Evolutionary conservation across 2,113 vertebrate genomes (phyloP), one percentile per base, ranked within the genome.

Genomic region (Oxyruncus cristatus): DNA sequence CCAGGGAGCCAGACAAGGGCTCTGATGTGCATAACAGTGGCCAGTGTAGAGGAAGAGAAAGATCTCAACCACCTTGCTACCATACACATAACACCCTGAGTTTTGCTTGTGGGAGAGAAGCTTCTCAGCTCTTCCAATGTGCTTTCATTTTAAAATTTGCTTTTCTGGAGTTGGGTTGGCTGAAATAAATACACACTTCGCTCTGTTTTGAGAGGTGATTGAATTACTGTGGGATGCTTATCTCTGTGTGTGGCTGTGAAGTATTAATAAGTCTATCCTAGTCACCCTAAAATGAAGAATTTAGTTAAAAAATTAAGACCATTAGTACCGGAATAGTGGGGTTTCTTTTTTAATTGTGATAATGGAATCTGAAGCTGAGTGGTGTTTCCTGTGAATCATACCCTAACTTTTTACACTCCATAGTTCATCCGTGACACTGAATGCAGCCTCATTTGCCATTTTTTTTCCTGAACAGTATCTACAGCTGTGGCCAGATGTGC

Each of bases 401-500:
- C 42, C 11, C 49, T 76, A 47, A 55, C 27, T 49, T 92, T 86
- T 93, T 74, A 71, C 61, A 83, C 27, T 67, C 37, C n/a, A 30
- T 68, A 68, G 61, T 89, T 95, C 63, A 72, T 88, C 55, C 88
- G 16, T 92, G 84, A 92, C n/a, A 68, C 44, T 86, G 85, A 95
- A 80, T 46, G n/a, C 53, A 92, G 52, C 37, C 37, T 95, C 19
- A 8, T 81, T 62, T 72, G 27, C 47, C 11, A 2, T 24, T 66
- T 61, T 88, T 74, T 63, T 17, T 0, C 49, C 72, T 58, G 52
- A 92, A 70, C 33, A 53, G 30, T 44, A 30, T 94, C 88, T 92
- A 62, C 86, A 92, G 94, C 76, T 95, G 89, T 86, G 84, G 30
- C 73, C 89, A 96, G 76, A 89, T 93, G 91, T 95, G 72, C 68